Evolutionary conservation across 53 echinoderm and acorn worm species (phyloP).

Genomic region (Glandiceps talaboti): DNA sequence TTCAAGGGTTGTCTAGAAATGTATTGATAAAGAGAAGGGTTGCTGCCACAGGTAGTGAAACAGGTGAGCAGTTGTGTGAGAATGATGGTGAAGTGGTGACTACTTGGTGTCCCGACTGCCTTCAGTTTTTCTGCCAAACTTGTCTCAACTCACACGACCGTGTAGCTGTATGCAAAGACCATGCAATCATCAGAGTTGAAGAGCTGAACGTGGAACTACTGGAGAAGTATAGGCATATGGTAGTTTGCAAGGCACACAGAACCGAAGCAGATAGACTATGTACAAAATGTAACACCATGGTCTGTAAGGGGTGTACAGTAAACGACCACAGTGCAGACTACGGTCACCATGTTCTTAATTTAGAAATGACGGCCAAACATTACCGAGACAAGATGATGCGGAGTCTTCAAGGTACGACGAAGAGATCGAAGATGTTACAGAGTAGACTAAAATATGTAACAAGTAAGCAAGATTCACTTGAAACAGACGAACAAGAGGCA

Average conservation of each 20-base stretch:
- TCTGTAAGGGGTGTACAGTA: background rate
- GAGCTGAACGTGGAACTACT: background rate
- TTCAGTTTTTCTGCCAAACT: background rate
- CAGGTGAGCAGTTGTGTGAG: background rate
- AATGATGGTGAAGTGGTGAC: background rate
- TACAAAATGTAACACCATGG: background rate
- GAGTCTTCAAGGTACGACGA: background rate
- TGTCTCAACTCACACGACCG: background rate
- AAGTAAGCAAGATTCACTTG: background rate
- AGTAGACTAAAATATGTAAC: background rate
- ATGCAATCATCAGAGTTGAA: background rate
- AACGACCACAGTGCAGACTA: background rate
- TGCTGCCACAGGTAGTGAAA: background rate
- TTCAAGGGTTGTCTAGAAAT: background rate
- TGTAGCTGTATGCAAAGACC: background rate
- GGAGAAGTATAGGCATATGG: background rate
- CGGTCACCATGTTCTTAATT: background rate
- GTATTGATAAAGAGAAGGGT: background rate
- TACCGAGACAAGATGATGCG: background rate
- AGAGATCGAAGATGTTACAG: background rate
- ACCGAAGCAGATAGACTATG: background rate
- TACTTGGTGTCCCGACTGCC: background rate
- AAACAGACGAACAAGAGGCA: background rate
- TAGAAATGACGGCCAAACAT: background rate
- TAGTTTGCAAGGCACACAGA: background rate